Evolutionary conservation across 2,888 invertebrate species (phyloP).

Genomic region (Drosophila suboccidentalis): DNA sequence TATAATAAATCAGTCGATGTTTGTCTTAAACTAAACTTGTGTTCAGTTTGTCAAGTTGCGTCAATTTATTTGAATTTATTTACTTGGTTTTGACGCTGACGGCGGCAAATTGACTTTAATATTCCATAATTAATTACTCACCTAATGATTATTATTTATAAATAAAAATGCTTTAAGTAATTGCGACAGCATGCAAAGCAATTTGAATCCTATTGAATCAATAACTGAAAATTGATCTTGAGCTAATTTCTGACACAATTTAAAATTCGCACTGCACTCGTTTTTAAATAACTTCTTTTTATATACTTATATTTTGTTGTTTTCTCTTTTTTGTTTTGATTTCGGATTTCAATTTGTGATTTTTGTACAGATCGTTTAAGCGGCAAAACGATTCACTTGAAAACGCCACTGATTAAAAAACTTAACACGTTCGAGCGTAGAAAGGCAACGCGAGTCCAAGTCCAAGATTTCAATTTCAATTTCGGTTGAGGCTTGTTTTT

Average conservation of each 20-base stretch:
- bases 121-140: slow-evolving; percentile 63
- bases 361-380: slow-evolving; percentile 7
- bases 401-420: slow-evolving; percentile 42
- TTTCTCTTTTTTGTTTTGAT: slow-evolving; percentile 45
- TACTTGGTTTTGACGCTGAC: slow-evolving; percentile 31
- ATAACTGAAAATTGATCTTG: slow-evolving; percentile 5
- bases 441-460: slow-evolving; percentile 42
- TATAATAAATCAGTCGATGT: slow-evolving; percentile 59
- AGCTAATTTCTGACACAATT: slow-evolving; percentile 28
- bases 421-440: slow-evolving; percentile 62
- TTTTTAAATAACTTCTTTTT: slow-evolving; percentile 8
- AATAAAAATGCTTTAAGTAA: slow-evolving; percentile 47
- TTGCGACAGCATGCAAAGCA: slow-evolving; percentile 20
- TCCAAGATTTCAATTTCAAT: slow-evolving; percentile 43
- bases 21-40: slow-evolving; percentile 23
- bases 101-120: slow-evolving; percentile 28
- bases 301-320: slow-evolving; percentile 18
- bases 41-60: slow-evolving; percentile 44
- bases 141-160: slow-evolving; percentile 53
- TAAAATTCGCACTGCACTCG: slow-evolving; percentile 42
- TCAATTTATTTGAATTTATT: slow-evolving; percentile 32
- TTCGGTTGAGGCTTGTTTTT: slow-evolving; percentile 34
- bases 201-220: background rate
- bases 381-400: slow-evolving; percentile 34
- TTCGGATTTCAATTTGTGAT: slow-evolving; percentile 14